Base-by-base conservation (phyloP, 2,888 invertebrate species). In the Clivina fossor region DNA sequence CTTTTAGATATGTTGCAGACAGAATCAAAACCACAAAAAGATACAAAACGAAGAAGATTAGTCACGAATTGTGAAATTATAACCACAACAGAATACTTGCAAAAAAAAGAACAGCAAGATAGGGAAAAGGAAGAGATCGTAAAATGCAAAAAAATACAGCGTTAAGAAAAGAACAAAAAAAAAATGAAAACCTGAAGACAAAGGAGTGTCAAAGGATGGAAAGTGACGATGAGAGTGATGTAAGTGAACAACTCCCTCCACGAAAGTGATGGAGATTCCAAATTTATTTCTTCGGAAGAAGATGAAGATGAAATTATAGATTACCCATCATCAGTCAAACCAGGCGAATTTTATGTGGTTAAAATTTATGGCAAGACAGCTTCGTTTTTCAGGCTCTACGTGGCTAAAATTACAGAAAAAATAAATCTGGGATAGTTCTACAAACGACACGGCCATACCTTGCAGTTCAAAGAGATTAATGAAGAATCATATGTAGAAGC, bases 61-160 rank as follows among this genome's bases (percentile, higher is more conserved):
- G 30, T 47, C 16, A 47, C 47, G 16, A 47, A 47, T 47, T 47
- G 47, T 28, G 47, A 47, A 28, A 47, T 47, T 26, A 47, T 47
- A 47, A 47, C 47, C 16, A 47, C 47, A 47, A 32, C 26, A 33
- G 47, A 28, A 47, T 47, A 47, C 32, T 47, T 47, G 22, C 26
- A 47, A 32, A 47, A 28, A 16, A 28, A 47, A 47, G 13, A 47
- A 47, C 32, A 47, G 16, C 32, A 47, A 28, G 26, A 26, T 24
- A 28, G 32, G 30, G 38, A 38, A 20, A 38, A 38, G 20, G 9
- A 38, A n/a, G 38, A 38, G 20, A 38, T 20, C 20, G 19, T 38
- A 38, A 38, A n/a, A 38, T 20, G 38, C 19, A 38, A 38, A 38
- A 20, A 38, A 18, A 38, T 18, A 38, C 18, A 38, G 38, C 18